Base-by-base conservation (phyloP, 2,888 invertebrate genomes). In the Drosophila tripunctata region DNA sequence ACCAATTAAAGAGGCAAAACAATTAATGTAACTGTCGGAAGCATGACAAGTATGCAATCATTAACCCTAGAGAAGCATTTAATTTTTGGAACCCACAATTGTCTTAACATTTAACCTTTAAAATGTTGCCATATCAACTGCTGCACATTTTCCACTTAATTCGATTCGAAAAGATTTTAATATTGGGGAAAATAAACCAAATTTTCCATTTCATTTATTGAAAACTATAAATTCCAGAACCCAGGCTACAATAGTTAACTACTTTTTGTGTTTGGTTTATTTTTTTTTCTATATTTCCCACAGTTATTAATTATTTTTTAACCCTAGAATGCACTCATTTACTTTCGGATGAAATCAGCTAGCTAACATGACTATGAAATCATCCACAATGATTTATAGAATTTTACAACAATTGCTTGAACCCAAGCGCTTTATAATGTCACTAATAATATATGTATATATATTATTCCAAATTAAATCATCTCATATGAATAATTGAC, bases 1-100 rank as follows among this genome's bases (percentile, higher is more conserved):
- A 44, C 50, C 31, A 71, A 71, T 71, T 74, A 68, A 58, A 27
- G 57, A 48, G 33, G 45, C 30, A 48, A 31, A 50, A 55, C 50
- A 57, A 54, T 27, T 10, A 38, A 5, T 6, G 15, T 33, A 70
- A 17, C 3, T 15, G 12, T 2, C 22, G 22, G 5, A 10, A 10
- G 17, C n/a, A 17, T 12, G 5, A 24, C n/a, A 14, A 19, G n/a
- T 27, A 10, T 36, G 10, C 14, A 38, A 40, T 24, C 17, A 41
- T 48, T 54, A 55, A 30, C 24, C 35, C 24, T 7, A 64, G 35
- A 14, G 35, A n/a, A 30, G 19, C 8, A 17, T 6, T 27, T 36
- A 3, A 1, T 5, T 36, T 24, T 21, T 21, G 3, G n/a, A n/a
- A n/a, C n/a, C n/a, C n/a, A n/a, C n/a, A n/a, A n/a, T n/a, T n/a